Base-by-base conservation (phyloP, 35 echinoderm and acorn worm genomes). In the Amphiura filiformis region DNA sequence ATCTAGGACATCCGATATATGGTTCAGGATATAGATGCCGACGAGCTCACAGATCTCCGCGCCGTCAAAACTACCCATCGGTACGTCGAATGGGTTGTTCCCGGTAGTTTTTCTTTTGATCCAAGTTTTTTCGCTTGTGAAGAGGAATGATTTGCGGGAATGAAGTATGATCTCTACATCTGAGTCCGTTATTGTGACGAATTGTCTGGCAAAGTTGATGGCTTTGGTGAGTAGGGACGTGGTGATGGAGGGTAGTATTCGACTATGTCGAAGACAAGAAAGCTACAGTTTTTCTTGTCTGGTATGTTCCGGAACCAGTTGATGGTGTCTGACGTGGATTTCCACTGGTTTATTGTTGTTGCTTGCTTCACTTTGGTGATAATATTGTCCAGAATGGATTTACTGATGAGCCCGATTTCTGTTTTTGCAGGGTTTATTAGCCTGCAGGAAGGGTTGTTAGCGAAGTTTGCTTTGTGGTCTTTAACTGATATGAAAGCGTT, bases 401-500 rank as follows among this genome's bases (percentile, higher is more conserved):
- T 37, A 18, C 37, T 41, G 1, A 82, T 39, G 13, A 37, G 3
- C 0, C 83, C 83, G 0, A 38, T 75, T 75, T 85, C 83, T 1
- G 15, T 75, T 37, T 85, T 85, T 35, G 56, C 40, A 5, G 83
- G 83, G 83, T 33, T 85, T 49, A 65, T 37, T 1, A 85, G 83
- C 56, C 82, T 12, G 32, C 42, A 84, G 28, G 82, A 52, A 13
- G 57, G 82, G 41, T 56, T 57, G 34, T 84, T 84, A 23, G 30
- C 52, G 34, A 84, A 84, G 31, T 56, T 84, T 22, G 44, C 82
- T 41, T 84, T 84, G 34, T 84, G 82, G 82, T 84, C 82, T 34
- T 84, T 84, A 0, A 56, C 14, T 31, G 82, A 57, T 1, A 84
- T 9, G 5, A 47, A 47, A 47, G 41, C 41, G 41, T 47, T 17